phyloP scores from a whole-genome alignment of 2,113 vertebrate species.

The Struthio camelus region DNA sequence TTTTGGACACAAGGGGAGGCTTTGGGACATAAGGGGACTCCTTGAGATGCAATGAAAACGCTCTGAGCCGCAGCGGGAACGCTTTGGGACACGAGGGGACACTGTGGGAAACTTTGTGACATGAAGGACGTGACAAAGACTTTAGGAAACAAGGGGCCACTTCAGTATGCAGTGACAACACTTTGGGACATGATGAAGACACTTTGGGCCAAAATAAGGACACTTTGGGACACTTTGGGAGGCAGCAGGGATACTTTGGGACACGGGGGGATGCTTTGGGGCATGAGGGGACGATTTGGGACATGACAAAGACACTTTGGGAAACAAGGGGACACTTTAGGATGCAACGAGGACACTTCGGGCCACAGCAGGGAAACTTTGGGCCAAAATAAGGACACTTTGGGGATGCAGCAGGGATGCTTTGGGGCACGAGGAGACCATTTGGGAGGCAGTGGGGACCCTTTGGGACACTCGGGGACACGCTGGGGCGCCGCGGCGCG shows the following conservation, averaged over 20 bases:
- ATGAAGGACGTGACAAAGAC: too few relatives aligned
- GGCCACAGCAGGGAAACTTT: too few relatives aligned
- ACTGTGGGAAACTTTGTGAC: too few relatives aligned
- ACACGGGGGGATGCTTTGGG: background rate
- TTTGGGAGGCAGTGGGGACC: too few relatives aligned
- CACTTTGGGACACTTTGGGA: background rate
- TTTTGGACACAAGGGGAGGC: background rate
- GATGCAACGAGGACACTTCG: background rate
- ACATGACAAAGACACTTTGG: background rate
- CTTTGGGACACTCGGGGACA: too few relatives aligned
- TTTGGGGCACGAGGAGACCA: too few relatives aligned
- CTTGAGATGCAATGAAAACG: too few relatives aligned
- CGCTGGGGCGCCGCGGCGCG: too few relatives aligned
- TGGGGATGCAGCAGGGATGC: too few relatives aligned
- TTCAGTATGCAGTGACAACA: background rate
- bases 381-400: too few relatives aligned
- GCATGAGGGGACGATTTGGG: background rate
- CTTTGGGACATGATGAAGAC: too few relatives aligned
- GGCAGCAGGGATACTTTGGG: accelerated
- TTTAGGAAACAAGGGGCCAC: accelerated
- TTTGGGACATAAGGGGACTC: background rate
- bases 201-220: background rate
- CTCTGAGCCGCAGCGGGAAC: too few relatives aligned
- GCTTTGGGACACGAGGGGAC: background rate
- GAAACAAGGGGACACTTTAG: background rate